phyloP scores from a whole-genome alignment of 2,113 vertebrate genomes.

The Campylomormyrus tamandua region DNA sequence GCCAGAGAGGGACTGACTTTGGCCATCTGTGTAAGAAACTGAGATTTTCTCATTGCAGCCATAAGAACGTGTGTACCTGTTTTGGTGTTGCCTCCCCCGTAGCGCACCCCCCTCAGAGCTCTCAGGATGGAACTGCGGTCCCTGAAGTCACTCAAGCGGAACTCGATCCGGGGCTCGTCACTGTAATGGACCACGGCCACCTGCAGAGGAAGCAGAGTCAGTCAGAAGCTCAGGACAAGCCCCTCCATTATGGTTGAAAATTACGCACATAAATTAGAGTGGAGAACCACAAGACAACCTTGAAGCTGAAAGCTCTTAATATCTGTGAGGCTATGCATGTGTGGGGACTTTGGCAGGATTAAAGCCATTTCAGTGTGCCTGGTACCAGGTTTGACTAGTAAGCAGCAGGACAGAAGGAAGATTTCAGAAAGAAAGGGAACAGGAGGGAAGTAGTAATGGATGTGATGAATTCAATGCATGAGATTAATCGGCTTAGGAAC shows the following conservation, averaged over 20 bases:
- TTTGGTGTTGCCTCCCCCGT: conserved; percentile 76
- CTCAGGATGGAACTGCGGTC: conserved; percentile 68
- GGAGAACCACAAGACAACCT: not conserved
- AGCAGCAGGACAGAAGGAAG: not conserved
- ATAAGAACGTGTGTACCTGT: conserved; percentile 56
- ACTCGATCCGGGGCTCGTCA: conserved; percentile 72
- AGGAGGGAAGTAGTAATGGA: not conserved
- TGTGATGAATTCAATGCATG: not conserved
- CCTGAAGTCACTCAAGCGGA: conserved; percentile 62
- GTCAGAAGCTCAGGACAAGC: not conserved
- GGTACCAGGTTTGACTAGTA: not conserved
- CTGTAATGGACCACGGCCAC: conserved; percentile 79
- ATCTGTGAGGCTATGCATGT: not conserved
- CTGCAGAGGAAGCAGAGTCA: conserved; percentile 47
- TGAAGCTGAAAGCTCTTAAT: not conserved
- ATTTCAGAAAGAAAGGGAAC: not conserved
- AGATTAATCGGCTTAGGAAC: conserved; percentile 1
- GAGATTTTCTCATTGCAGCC: not conserved
- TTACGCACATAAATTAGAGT: not conserved
- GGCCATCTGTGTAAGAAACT: not conserved
- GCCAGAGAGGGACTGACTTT: not conserved
- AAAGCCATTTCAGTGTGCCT: not conserved
- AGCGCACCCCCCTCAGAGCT: conserved; percentile 60
- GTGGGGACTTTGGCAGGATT: not conserved
- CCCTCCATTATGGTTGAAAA: not conserved